A percentile compares a stretch with the other conserved stretches of the same genome.
Conservation (phyloP, 2,888 invertebrate species). For the Colletes collaris region DNA sequence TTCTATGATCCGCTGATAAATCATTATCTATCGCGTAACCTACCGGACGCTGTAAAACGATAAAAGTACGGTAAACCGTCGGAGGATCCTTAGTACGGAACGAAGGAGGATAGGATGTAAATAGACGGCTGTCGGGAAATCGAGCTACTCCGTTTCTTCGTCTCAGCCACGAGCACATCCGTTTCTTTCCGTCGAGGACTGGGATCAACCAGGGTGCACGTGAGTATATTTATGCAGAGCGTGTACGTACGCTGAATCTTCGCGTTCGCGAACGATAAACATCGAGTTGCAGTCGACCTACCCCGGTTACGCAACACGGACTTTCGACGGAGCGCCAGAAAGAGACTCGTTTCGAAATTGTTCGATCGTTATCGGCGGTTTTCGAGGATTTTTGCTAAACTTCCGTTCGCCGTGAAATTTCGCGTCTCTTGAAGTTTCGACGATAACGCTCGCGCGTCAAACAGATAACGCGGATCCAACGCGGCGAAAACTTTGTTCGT, state of each 20-base stretch:
- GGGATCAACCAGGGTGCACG: constrained; percentile 8
- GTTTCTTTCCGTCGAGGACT: background rate
- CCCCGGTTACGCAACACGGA: constrained; percentile 28
- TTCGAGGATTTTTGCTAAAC: background rate
- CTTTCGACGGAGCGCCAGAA: constrained; percentile 9
- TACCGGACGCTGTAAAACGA: background rate
- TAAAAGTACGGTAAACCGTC: background rate
- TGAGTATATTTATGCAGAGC: constrained; percentile 33
- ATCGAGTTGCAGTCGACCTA: background rate
- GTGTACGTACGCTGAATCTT: background rate
- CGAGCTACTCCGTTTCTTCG: background rate
- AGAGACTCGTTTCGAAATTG: too few species aligned
- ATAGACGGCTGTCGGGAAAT: background rate
- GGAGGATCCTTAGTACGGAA: background rate
- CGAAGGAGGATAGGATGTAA: constrained; percentile 20
- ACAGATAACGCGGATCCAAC: background rate
- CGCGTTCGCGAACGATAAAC: background rate
- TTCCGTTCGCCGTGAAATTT: background rate
- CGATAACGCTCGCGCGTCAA: background rate
- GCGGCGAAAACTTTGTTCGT: background rate
- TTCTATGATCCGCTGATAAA: constrained; percentile 21
- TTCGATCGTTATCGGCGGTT: background rate
- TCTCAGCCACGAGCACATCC: too few species aligned
- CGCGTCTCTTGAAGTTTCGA: background rate
- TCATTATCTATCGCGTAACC: background rate